Evolutionary conservation across 2,888 invertebrate genomes (phyloP), one percentile per base, ranked within the genome.

Genomic region (Noctua janthina): DNA sequence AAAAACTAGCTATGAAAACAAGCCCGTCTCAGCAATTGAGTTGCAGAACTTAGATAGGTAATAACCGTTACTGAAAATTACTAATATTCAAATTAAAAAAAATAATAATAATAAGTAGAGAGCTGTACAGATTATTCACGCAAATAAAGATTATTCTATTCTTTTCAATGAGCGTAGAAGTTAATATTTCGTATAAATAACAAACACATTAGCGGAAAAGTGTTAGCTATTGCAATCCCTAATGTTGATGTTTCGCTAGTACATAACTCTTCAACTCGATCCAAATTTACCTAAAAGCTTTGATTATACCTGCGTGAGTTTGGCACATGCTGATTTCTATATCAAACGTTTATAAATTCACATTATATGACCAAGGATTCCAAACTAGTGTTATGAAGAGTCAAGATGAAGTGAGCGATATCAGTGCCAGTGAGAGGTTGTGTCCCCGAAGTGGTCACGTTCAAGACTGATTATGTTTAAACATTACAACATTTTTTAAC

Each of bases 191-290:
- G 11, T 43, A 51, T n/a, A n/a, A n/a, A 74, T 80, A 54, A 54
- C 35, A 49, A 70, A 74, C 73, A 59, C 74, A 74, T 84, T 71
- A 29, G 51, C 39, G 11, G 35, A 20, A 51, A 69, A 72, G 39
- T 29, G 46, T 23, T n/a, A n/a, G 54, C 72, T 15, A 56, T 23
- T 49, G 85, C 39, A n/a, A 68, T 73, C 15, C 39, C 49, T 59
- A 83, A 77, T 66, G 54, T 72, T 67, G 39, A 62, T 71, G 13
- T 67, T 29, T 29, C 13, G 20, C 29, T 66, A 66, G 66, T 35
- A 51, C 39, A 70, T 35, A 11, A 67, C 51, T 43, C 15, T 29
- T 46, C 29, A 56, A 46, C 20, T 62, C 13, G 62, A 73, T 49
- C 20, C 68, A 68, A 76, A 68, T 68, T 56, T 78, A 79, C 67